Conservation (phyloP, 2,888 invertebrate genomes). For the Cistogaster globosa region DNA sequence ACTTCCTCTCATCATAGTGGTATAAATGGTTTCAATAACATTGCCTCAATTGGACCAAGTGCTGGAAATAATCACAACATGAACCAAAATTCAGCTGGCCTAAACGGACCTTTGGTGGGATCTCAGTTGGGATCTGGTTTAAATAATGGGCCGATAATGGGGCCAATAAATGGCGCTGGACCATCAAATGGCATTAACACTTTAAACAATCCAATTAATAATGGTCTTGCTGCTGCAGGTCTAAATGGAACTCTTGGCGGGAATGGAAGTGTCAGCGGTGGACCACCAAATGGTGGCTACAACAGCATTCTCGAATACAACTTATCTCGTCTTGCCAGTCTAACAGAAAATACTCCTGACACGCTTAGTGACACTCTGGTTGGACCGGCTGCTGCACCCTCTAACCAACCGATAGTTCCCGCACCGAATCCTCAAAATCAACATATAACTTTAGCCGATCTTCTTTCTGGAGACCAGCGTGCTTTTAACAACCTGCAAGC, state of each 20-base stretch:
- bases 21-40: constrained; percentile 65
- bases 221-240: constrained; percentile 61
- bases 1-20: constrained; percentile 61
- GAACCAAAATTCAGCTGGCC: constrained; percentile 68
- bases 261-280: constrained; percentile 76
- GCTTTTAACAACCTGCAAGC: constrained; percentile 95
- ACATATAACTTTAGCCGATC: constrained; percentile 89
- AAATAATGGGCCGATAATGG: constrained; percentile 59
- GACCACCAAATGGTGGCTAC: constrained; percentile 83
- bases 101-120: constrained; percentile 67
- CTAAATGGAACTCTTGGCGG: constrained; percentile 68
- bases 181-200: constrained; percentile 62
- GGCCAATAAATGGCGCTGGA: constrained; percentile 61
- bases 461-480: constrained; percentile 89
- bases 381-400: constrained; percentile 71
- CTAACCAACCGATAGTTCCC: constrained; percentile 77
- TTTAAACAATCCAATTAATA: constrained; percentile 67
- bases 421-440: constrained; percentile 85
- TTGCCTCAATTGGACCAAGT: constrained; percentile 73
- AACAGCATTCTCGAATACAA: constrained; percentile 93
- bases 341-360: constrained; percentile 87
- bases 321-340: constrained; percentile 91
- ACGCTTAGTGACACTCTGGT: constrained; percentile 79
- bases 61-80: constrained; percentile 70
- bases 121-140: constrained; percentile 74